Evolutionary conservation across 2,797 vertebrate species (phyloP).

Genomic region (Pempheris klunzingeri): DNA sequence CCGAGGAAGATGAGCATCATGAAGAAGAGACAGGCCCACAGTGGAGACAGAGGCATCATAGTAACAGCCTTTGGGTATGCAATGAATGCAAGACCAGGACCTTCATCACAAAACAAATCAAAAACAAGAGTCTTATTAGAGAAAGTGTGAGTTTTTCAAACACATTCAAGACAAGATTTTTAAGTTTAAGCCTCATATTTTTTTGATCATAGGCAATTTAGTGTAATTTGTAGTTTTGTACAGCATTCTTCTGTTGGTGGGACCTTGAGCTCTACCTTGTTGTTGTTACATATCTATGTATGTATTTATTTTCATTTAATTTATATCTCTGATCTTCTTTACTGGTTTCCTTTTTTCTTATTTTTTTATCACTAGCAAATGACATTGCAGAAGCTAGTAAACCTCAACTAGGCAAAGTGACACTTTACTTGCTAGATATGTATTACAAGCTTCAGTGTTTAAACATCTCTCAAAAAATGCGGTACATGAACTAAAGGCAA

Average conservation of each 20-base stretch:
- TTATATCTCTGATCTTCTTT: not conserved
- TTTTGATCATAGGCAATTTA: not conserved
- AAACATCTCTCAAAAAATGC: not conserved
- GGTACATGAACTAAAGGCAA: not conserved
- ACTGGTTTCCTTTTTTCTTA: not conserved
- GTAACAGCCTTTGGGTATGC: constrained; percentile 99
- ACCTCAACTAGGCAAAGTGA: not conserved
- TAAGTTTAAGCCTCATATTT: not conserved
- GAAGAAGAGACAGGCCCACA: constrained; percentile 98
- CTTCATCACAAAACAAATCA: constrained; percentile 73
- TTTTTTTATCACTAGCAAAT: not conserved
- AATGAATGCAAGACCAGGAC: constrained; percentile 97
- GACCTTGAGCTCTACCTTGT: not conserved
- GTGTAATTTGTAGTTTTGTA: not conserved
- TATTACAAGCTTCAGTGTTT: not conserved
- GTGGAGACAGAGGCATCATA: constrained; percentile 97
- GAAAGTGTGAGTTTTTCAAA: not conserved
- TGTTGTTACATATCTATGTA: constrained; percentile 4
- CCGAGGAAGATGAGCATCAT: constrained; percentile 99
- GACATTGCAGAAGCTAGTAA: not conserved
- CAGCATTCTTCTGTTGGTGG: not conserved
- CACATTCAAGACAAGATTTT: not conserved
- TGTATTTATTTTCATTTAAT: not conserved
- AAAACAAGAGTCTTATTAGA: not conserved
- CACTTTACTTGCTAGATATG: not conserved